A percentile compares a stretch with the other conserved stretches of the same genome.
These are phyloP conservation scores for Oopsacas minuta DNA, from an alignment of 37 sponge, comb jelly and placozoan genomes.

Conservation along the genomic window DNA sequence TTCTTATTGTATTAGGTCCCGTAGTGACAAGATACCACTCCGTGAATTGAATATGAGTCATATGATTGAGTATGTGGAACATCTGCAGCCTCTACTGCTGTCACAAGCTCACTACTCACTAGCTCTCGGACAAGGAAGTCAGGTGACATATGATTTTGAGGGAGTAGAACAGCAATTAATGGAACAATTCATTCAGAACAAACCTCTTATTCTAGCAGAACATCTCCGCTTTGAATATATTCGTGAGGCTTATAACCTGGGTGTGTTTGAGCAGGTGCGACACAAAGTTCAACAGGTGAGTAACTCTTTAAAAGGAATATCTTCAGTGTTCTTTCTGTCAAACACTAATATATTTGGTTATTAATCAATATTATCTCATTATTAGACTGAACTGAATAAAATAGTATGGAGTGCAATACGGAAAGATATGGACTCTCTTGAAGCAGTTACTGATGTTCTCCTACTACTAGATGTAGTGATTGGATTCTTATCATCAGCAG, in stretches of 20 bases:
- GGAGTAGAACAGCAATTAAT: not conserved
- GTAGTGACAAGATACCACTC: not conserved
- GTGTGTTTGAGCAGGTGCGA: slow-evolving; percentile 18
- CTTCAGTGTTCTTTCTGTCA: too few relatives aligned
- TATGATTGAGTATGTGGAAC: not conserved
- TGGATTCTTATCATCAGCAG: slow-evolving; percentile 14
- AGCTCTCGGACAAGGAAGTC: not conserved
- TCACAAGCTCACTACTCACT: slow-evolving; percentile 14
- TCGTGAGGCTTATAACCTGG: slow-evolving; percentile 16
- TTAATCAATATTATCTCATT: not conserved
- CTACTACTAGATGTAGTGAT: not conserved
- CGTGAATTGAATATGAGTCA: not conserved
- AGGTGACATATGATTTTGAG: not conserved
- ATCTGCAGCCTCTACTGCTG: not conserved
- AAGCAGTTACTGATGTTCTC: not conserved
- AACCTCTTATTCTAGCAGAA: not conserved
- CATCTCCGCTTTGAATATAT: slow-evolving; percentile 3
- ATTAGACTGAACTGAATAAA: not conserved
- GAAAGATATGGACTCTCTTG: not conserved
- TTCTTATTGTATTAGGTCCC: not conserved
- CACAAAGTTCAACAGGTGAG: slow-evolving; percentile 2
- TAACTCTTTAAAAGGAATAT: too few relatives aligned
- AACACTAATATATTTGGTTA: not conserved
- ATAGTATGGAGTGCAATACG: not conserved
- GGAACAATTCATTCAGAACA: slow-evolving; percentile 6